A percentile compares a stretch with the other conserved stretches of the same genome.
Conservation (phyloP, 2,797 vertebrate species). For the Cossypha caffra region DNA sequence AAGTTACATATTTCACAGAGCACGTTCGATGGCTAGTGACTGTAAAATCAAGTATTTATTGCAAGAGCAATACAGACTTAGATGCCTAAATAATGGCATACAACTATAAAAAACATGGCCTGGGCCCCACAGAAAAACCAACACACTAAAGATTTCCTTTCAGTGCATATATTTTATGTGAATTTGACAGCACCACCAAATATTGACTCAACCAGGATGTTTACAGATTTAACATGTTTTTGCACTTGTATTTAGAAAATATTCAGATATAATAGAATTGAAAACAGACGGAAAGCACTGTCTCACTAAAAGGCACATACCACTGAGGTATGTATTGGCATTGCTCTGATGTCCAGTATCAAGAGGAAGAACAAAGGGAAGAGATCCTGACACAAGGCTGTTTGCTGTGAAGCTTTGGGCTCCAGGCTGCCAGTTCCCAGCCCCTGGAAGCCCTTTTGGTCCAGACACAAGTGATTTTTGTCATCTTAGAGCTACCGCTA, state of each 20-base stretch:
- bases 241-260: neutral
- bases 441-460: neutral
- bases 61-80: neutral
- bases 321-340: neutral
- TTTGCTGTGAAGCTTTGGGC: neutral
- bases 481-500: neutral
- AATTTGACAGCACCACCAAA: neutral
- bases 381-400: neutral
- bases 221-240: neutral
- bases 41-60: neutral
- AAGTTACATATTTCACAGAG: neutral
- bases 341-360: neutral
- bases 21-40: neutral
- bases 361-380: neutral
- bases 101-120: neutral
- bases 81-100: neutral
- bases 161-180: neutral
- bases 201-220: neutral
- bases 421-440: neutral
- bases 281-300: neutral
- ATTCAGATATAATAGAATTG: neutral
- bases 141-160: neutral
- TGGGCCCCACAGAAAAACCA: neutral
- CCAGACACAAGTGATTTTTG: neutral
- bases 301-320: neutral